A percentile compares a stretch with the other conserved stretches of the same genome.
These are phyloP conservation scores for Belgica antarctica DNA, from an alignment of 2,888 invertebrate genomes.

Conservation along the genomic window DNA sequence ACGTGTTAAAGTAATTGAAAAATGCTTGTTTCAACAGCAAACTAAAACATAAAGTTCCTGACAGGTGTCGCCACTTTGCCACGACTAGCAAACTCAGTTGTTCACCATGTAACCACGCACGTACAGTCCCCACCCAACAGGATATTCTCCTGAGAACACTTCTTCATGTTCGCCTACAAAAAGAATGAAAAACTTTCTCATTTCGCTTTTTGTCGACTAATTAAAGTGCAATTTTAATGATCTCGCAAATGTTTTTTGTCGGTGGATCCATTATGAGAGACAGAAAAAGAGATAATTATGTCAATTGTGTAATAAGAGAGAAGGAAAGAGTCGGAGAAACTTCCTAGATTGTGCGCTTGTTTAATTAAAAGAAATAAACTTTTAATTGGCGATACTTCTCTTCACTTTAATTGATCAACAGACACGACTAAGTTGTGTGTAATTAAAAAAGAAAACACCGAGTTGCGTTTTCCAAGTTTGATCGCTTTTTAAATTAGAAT, in stretches of 20 bases:
- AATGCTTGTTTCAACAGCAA: too few relatives aligned
- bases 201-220: slow-evolving; percentile 15
- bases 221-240: slow-evolving; percentile 43
- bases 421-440: neutral
- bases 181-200: too few relatives aligned
- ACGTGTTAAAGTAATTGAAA: too few relatives aligned
- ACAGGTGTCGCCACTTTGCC: too few relatives aligned
- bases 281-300: slow-evolving; percentile 40
- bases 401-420: neutral
- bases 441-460: neutral
- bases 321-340: slow-evolving; percentile 24
- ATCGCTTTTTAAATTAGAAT: too few relatives aligned
- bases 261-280: neutral
- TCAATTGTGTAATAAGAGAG: slow-evolving; percentile 43
- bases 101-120: too few relatives aligned
- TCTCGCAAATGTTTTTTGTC: neutral
- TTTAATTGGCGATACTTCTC: neutral
- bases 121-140: too few relatives aligned
- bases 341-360: slow-evolving; percentile 13
- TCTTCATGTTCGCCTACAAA: too few relatives aligned
- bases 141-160: too few relatives aligned
- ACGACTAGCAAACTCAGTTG: too few relatives aligned
- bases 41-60: too few relatives aligned
- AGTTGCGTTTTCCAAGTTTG: too few relatives aligned
- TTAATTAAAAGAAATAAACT: neutral